phyloP scores from a whole-genome alignment of 2,113 vertebrate genomes.

The Microtus ochrogaster region DNA sequence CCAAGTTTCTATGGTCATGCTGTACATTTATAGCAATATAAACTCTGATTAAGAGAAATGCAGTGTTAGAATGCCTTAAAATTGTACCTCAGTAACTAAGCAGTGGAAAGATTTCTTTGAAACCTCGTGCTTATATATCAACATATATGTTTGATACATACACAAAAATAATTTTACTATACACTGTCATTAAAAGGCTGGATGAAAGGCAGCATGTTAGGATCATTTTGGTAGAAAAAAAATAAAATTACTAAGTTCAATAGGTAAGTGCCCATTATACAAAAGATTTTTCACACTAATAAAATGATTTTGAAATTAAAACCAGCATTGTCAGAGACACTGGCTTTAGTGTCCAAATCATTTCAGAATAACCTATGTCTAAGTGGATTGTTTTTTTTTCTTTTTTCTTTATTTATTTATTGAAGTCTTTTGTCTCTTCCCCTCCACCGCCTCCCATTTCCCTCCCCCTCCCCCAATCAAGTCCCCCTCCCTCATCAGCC shows the following conservation, averaged over 20 bases:
- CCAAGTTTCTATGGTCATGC: background rate
- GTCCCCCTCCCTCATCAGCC: no score
- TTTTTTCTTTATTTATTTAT: no score
- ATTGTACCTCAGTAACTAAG: background rate
- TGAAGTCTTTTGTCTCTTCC: no score
- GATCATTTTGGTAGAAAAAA: background rate
- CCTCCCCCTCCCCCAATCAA: no score
- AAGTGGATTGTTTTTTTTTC: background rate
- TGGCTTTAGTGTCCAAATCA: background rate
- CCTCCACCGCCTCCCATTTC: no score
- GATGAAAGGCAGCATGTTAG: background rate
- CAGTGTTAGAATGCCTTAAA: background rate
- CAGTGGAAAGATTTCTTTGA: background rate
- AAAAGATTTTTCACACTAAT: background rate
- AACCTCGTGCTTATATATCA: background rate
- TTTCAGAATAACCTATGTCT: background rate
- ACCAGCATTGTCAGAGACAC: background rate
- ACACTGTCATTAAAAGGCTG: background rate
- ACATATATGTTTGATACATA: background rate
- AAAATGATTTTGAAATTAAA: slow-evolving; percentile 2
- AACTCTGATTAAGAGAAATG: background rate
- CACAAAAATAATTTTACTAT: background rate
- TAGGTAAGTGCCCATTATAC: background rate
- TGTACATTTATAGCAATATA: no score
- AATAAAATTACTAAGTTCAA: background rate